Evolutionary conservation across 2,888 invertebrate genomes (phyloP), one percentile per base, ranked within the genome.

Genomic region (Silvanus unidentatus): DNA sequence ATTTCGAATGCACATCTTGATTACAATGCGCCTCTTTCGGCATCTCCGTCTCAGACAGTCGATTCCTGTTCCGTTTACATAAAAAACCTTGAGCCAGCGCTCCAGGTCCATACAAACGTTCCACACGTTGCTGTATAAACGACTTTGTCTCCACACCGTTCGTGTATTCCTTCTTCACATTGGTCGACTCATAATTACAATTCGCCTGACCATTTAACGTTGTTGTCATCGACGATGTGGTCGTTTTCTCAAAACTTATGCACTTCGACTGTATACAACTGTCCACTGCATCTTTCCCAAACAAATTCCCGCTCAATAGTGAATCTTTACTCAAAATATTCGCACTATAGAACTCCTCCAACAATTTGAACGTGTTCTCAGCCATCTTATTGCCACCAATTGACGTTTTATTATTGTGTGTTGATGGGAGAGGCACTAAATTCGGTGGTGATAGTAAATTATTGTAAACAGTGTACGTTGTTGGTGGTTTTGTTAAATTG

Each of bases 41-140:
- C 13, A 6, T 4, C 4, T 37, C 15, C 54, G 53, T 2, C 60
- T 64, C 64, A 1, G 61, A 59, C 2, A 54, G 48, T 40, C 74
- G 73, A 13, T 69, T 62, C 50, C 75, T 74, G 57, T 77, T 77
- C 50, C 79, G 69, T 60, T 79, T 79, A 55, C 81, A 80, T 66
- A 89, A 86, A 66, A 90, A 90, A 1, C 88, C 88, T 66, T 89
- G 89, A 1, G 89, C 90, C 27, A 91, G 68, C 1, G 91, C 90
- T 2, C 89, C 88, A 2, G 90, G 89, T 0, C 93, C 93, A 65
- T 92, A 93, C 1, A 93, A 73, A 41, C 92, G 77, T 62, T 93
- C 93, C 1, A 93, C 91, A 36, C 91, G 79, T 63, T 92, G 91
- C 64, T 92, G 88, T 35, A 93, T 90, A 62, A 92, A 89, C 39